A percentile compares a stretch with the other conserved stretches of the same genome.
Conservation (phyloP, 2,113 vertebrate species). For the Riparia riparia region DNA sequence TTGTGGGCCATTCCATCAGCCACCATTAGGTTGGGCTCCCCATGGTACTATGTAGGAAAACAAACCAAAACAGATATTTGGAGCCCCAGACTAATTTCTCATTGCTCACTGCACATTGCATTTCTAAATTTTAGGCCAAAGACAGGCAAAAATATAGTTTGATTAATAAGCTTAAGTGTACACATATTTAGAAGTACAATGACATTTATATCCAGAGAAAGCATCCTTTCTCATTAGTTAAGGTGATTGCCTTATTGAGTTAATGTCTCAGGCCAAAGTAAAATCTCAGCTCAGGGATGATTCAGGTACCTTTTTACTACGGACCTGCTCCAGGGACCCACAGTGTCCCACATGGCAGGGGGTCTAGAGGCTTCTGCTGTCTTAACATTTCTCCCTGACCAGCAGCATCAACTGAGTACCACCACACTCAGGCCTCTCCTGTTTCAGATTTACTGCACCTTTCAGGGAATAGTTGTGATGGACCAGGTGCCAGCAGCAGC, state of each 20-base stretch:
- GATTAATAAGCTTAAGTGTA: background rate
- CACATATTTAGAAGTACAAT: background rate
- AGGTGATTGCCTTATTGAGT: background rate
- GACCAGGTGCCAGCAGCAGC: background rate
- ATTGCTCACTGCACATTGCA: background rate
- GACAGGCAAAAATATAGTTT: background rate
- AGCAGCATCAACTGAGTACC: background rate
- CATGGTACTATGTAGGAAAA: background rate
- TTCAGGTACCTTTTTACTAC: background rate
- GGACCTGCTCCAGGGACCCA: background rate
- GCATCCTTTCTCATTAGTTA: background rate
- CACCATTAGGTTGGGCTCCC: background rate
- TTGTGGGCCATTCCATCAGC: accelerated
- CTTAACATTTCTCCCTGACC: background rate
- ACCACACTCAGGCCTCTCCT: accelerated
- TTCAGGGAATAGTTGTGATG: background rate
- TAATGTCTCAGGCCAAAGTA: background rate
- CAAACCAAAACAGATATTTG: background rate
- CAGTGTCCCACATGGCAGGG: accelerated
- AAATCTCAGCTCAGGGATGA: background rate
- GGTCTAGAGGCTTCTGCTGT: background rate
- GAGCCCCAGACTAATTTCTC: background rate
- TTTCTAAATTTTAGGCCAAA: background rate
- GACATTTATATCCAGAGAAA: background rate
- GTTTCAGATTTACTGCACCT: background rate